Base-by-base conservation (phyloP, 1,140 invertebrate species). In the Babylonia areolata region DNA sequence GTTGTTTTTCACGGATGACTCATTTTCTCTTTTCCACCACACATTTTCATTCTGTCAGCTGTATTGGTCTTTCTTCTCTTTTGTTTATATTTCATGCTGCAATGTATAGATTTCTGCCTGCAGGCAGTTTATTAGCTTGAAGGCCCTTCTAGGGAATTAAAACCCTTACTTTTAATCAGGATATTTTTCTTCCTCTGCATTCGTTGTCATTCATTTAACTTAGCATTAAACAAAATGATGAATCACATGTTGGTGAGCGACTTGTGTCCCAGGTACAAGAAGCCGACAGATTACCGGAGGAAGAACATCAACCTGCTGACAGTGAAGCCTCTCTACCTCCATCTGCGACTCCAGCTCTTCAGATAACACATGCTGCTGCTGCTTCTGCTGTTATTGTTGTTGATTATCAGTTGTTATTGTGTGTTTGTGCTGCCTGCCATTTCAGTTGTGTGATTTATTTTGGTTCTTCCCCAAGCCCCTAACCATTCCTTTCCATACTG, bases 301-400 rank as follows among this genome's bases (percentile, higher is more conserved):
- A 93, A 92, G 85, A 90, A 90, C 51, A 81, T 93, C 23, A 87
- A 90, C 20, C 87, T 93, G 73, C 85, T 93, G 54, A 93, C 93
- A 64, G 92, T 91, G 2, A 93, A 93, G 86, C 92, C 92, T 1
- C 81, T 93, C 12, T 93, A 90, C 87, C 89, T 93, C 40, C 92
- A 93, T 75, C 79, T 92, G 11, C 91, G 92, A 80, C 75, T 92
- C 31, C 86, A 81, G 37, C 81, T 86, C 39, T 35, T 64, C 64
- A 84, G 82, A 73, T 84, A 39, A 39, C 81, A 84, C 17, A 12
- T 5, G 33, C 71, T 73, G 12, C 35, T 28, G 15, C 28, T 31
- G 20, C 6, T 31, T 12, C 23, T 28, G 1, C 1, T 69, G 23
- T n/a, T 69, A 23, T 31, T n/a, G n/a, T 64, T 31, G n/a, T 69